phyloP scores from a whole-genome alignment of 2,797 vertebrate genomes.

The Hippocampus kuda region DNA sequence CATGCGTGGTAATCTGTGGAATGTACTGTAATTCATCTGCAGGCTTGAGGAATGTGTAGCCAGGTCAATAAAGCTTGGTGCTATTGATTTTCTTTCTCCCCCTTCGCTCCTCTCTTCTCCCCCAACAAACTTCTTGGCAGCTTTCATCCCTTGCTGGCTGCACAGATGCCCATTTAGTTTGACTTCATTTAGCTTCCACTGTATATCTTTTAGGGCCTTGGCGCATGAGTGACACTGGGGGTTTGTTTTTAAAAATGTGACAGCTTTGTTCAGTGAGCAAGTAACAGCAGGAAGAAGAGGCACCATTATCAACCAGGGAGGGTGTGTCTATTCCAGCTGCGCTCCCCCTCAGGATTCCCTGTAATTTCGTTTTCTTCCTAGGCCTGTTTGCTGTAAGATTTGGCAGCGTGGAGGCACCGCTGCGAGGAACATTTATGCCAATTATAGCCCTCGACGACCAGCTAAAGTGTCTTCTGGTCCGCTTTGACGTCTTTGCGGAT shows the following conservation, averaged over 20 bases:
- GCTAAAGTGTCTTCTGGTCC: neutral
- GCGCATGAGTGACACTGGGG: neutral
- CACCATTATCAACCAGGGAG: constrained; percentile 43
- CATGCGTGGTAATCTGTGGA: neutral
- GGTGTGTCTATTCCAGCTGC: constrained; percentile 58
- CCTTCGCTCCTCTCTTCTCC: neutral
- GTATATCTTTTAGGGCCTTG: neutral
- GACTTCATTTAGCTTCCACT: neutral
- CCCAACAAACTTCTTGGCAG: neutral
- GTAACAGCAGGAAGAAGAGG: constrained; percentile 19
- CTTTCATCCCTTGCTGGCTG: neutral
- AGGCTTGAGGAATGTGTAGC: neutral
- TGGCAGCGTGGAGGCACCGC: constrained; percentile 11
- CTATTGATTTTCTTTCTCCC: neutral
- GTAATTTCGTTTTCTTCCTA: constrained; percentile 53
- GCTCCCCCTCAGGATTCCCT: constrained; percentile 53
- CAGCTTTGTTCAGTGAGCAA: constrained; percentile 1
- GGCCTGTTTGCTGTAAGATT: constrained; percentile 17
- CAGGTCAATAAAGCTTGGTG: neutral
- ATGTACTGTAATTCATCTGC: neutral
- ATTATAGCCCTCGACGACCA: constrained; percentile 7
- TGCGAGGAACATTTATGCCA: constrained; percentile 18
- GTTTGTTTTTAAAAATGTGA: neutral
- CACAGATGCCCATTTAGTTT: neutral
- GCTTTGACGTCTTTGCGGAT: neutral